Evolutionary conservation across 2,888 invertebrate species (phyloP), one percentile per base, ranked within the genome.

Genomic region (Lumbricus terrestris): DNA sequence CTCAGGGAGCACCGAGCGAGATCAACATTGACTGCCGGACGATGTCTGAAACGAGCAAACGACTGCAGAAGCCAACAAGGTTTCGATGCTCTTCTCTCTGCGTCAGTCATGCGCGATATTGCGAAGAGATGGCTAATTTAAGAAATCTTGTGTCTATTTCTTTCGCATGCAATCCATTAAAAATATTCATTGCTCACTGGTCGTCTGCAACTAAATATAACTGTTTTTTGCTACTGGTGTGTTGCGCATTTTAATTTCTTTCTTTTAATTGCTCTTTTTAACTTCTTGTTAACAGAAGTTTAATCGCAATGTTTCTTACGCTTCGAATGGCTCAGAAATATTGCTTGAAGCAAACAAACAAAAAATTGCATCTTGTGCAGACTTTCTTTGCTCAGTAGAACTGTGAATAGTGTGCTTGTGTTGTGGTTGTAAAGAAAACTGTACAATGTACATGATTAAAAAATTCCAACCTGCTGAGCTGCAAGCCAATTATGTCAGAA

Each of bases 1-100:
- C 97, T 91, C 97, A 97, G 29, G 98, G 98, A 90, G 98, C 98
- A 88, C 97, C 98, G 2, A 98, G 98, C 94, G 98, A 99, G 96
- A 98, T 99, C 92, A 99, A 99, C 95, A 98, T 99, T 93, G 99
- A 99, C 94, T 97, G 98, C 88, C 97, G 98, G 94, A 99, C 99
- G 1, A 97, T 98, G 96, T 98, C 98, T 94, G 96, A 96, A 93
- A 98, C 98, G 42, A 96, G 97, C 92, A 97, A 97, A 93, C 97
- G 97, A 93, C 96, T 98, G 95, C 97, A 97, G 94, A 96, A 93
- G 97, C 98, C 92, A 15, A 89, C 90, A 35, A 91, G 98, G 69
- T 69, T 69, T 69, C 11, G 29, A 69, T 69, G 69, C 11, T n/a
- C 5, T 69, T 69, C n/a, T 69, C 69, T n/a, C 29, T 11, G 16